Conservation (phyloP, 2,888 invertebrate genomes). For the Seira sanloemensis region DNA sequence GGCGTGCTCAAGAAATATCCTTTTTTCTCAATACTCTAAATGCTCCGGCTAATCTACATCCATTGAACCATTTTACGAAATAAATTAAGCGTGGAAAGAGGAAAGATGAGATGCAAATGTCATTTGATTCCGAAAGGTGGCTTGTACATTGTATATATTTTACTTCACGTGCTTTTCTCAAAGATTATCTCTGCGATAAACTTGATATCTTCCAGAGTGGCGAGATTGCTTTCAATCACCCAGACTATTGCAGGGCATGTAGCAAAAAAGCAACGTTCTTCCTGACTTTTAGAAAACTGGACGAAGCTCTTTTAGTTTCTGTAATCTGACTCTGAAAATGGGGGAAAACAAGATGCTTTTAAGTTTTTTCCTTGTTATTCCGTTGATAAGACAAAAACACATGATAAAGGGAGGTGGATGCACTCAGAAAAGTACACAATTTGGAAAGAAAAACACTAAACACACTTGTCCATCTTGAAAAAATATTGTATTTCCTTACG, state of each 20-base stretch:
- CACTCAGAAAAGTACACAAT: too few relatives aligned
- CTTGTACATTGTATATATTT: constrained; percentile 1
- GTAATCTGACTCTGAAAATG: constrained; percentile 42
- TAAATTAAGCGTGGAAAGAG: constrained; percentile 69
- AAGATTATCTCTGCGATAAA: constrained; percentile 15
- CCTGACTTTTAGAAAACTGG: constrained; percentile 10
- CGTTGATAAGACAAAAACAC: too few relatives aligned
- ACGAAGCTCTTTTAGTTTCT: constrained; percentile 22
- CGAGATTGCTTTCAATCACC: too few relatives aligned
- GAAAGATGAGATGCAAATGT: constrained; percentile 41
- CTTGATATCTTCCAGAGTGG: neutral
- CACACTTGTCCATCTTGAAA: too few relatives aligned
- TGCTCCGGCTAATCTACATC: constrained; percentile 65
- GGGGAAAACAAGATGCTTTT: constrained; percentile 28
- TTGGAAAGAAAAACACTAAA: too few relatives aligned
- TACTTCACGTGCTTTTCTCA: constrained; percentile 14
- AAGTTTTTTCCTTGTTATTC: neutral
- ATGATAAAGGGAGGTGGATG: too few relatives aligned
- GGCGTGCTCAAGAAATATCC: neutral
- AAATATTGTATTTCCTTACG: too few relatives aligned
- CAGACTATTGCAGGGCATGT: too few relatives aligned
- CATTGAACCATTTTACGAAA: constrained; percentile 70
- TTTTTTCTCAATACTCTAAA: constrained; percentile 12
- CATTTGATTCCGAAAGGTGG: constrained; percentile 19
- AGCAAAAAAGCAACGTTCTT: neutral